Conservation (phyloP, 2,113 vertebrate species). For the Nycticebus coucang region DNA sequence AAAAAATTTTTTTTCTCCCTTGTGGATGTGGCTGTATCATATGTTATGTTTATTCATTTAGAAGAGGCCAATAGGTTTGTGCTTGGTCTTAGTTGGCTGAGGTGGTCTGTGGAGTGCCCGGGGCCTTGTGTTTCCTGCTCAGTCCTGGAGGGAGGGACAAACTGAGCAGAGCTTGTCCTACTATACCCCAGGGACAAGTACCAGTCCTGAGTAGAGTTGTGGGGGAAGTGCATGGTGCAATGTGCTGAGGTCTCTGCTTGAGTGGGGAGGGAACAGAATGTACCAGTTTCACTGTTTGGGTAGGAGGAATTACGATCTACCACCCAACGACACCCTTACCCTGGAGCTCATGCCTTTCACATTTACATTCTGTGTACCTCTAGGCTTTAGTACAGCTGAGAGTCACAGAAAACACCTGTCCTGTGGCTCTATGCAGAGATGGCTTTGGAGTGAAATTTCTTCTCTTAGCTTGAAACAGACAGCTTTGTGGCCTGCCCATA, state of each 20-base stretch:
- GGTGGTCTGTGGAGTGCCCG: too few relatives aligned
- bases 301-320: neutral
- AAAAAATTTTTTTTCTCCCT: too few relatives aligned
- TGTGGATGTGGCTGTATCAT: too few relatives aligned
- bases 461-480: neutral
- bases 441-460: neutral
- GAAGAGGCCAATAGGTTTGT: too few relatives aligned
- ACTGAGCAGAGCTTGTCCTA: neutral
- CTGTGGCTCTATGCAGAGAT: neutral
- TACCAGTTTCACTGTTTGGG: neutral
- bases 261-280: neutral
- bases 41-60: too few relatives aligned
- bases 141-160: neutral
- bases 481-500: neutral
- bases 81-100: too few relatives aligned
- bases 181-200: neutral
- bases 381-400: neutral
- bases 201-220: neutral
- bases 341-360: neutral
- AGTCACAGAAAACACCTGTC: neutral
- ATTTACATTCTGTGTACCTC: neutral
- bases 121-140: too few relatives aligned
- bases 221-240: neutral
- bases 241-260: neutral
- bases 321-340: neutral